phyloP scores from a whole-genome alignment of 2,797 vertebrate genomes.

The Eulemur mongoz region DNA sequence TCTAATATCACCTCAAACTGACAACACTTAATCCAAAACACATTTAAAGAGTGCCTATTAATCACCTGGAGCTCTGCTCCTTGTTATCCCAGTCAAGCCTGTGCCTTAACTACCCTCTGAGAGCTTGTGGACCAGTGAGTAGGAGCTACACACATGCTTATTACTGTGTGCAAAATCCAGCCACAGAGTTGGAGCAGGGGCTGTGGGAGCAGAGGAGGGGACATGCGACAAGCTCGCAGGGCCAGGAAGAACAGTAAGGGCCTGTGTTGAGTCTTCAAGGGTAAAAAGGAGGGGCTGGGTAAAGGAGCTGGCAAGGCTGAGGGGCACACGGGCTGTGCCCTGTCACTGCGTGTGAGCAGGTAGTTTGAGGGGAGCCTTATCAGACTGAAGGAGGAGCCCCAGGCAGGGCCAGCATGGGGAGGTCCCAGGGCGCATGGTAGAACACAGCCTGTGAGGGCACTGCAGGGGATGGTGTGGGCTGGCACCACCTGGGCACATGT shows the following conservation, averaged over 20 bases:
- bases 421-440: neutral
- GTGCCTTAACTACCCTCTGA: rapidly evolving
- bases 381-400: neutral
- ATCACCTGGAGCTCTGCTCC: rapidly evolving
- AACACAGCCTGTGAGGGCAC: neutral
- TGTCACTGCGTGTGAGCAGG: neutral
- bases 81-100: rapidly evolving
- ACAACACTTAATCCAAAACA: no score
- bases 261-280: neutral
- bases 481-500: rapidly evolving
- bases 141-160: neutral
- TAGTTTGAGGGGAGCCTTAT: neutral
- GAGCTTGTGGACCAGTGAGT: neutral
- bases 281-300: no score
- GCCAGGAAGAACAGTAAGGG: no score
- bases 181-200: no score
- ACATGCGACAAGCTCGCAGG: rapidly evolving
- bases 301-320: rapidly evolving
- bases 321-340: rapidly evolving
- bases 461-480: no score
- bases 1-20: neutral
- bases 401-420: neutral
- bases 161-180: rapidly evolving
- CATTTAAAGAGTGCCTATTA: neutral
- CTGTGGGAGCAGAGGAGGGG: neutral